phyloP scores from a whole-genome alignment of 2,113 vertebrate species.

The Pyrgilauda ruficollis region DNA sequence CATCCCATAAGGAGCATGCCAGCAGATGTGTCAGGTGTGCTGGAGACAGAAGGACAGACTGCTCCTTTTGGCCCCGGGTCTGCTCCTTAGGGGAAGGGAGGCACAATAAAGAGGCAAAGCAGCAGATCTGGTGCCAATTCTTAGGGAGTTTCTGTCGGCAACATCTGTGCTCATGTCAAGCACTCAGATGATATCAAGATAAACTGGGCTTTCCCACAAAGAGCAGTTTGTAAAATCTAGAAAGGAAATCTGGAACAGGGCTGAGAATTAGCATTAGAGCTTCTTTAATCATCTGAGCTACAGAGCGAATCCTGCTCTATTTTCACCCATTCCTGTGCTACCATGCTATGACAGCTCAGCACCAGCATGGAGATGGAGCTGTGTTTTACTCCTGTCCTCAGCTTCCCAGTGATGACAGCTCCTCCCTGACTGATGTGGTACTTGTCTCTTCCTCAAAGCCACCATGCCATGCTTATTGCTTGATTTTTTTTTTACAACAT shows the following conservation, averaged over 20 bases:
- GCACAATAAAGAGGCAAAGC: neutral
- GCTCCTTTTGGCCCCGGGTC: neutral
- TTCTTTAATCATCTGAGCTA: neutral
- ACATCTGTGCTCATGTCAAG: constrained; percentile 43
- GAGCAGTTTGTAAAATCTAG: constrained; percentile 12
- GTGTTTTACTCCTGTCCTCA: neutral
- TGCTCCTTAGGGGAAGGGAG: neutral
- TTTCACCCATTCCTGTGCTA: neutral
- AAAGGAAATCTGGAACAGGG: constrained; percentile 35
- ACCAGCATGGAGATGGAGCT: rapidly evolving
- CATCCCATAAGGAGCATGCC: neutral
- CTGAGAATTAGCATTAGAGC: neutral
- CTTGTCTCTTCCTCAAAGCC: neutral
- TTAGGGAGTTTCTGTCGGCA: constrained; percentile 20
- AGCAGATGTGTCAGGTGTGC: neutral
- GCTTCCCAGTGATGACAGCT: neutral
- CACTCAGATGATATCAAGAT: neutral
- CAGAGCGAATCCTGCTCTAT: neutral
- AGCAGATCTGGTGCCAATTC: constrained; percentile 17
- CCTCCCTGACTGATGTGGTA: rapidly evolving
- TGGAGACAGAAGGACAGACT: neutral
- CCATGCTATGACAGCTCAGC: neutral
- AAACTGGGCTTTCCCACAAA: neutral
- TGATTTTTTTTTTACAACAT: neutral
- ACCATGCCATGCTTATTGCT: rapidly evolving